phyloP scores from a whole-genome alignment of 2,797 vertebrate species.

The Sebastes taczanowskii region DNA sequence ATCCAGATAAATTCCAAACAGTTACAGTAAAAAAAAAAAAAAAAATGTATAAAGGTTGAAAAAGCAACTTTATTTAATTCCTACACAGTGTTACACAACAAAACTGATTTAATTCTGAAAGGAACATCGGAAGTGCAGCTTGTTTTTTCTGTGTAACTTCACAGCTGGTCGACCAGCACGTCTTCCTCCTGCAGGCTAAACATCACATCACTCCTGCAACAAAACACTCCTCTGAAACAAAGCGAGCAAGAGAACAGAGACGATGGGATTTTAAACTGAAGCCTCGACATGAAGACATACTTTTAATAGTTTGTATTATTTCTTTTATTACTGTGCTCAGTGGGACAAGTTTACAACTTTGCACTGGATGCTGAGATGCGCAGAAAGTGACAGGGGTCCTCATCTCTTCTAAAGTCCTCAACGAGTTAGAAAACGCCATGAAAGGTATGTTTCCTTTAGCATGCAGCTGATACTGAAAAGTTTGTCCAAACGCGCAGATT shows the following conservation, averaged over 20 bases:
- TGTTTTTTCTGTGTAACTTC: not conserved
- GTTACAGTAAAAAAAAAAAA: too few species aligned
- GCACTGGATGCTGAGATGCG: constrained; percentile 78
- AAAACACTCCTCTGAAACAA: not conserved
- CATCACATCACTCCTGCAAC: constrained; percentile 41
- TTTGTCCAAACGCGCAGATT: not conserved
- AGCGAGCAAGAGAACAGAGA: constrained; percentile 11
- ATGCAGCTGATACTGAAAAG: not conserved
- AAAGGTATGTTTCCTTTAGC: constrained; percentile 68
- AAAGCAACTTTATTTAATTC: not conserved
- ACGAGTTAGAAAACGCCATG: constrained; percentile 78
- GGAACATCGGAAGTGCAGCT: not conserved
- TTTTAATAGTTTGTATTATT: not conserved
- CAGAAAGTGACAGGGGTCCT: constrained; percentile 75
- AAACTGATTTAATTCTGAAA: constrained; percentile 40
- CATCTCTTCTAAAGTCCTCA: constrained; percentile 70
- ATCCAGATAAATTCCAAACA: not conserved
- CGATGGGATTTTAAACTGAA: constrained; percentile 70
- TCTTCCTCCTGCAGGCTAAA: constrained; percentile 21
- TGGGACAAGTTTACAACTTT: constrained; percentile 32
- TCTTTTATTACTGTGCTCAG: not conserved
- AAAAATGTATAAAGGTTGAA: not conserved
- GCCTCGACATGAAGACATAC: constrained; percentile 34
- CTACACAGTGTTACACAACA: not conserved
- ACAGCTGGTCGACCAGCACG: not conserved